These are phyloP conservation scores for Ectropis crepuscularia DNA, from an alignment of 2,888 invertebrate genomes.

Conservation along the genomic window DNA sequence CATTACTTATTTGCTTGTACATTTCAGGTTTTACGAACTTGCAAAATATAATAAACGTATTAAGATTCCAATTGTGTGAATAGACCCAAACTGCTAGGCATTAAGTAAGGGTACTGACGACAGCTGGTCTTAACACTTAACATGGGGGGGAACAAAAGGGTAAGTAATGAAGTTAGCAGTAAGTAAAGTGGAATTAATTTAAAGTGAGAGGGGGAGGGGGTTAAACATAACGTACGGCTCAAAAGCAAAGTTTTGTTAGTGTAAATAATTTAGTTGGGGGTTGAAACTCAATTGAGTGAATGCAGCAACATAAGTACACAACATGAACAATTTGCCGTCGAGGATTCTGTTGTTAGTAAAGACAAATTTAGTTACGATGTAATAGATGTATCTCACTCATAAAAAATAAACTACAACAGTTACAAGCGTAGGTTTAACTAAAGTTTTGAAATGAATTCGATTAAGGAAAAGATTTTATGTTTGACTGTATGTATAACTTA, in stretches of 20 bases:
- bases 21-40: constrained; percentile 13
- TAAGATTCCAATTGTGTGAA: constrained; percentile 17
- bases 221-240: constrained; percentile 13
- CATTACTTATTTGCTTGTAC: neutral
- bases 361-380: no score
- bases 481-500: no score
- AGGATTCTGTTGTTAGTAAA: no score
- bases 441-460: no score
- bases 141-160: constrained; percentile 27
- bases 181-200: constrained; percentile 30
- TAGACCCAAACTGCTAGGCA: constrained; percentile 26
- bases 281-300: constrained; percentile 9
- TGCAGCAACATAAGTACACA: constrained; percentile 1
- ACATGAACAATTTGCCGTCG: neutral
- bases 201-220: constrained; percentile 7
- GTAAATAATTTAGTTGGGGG: constrained; percentile 9
- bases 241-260: constrained; percentile 11
- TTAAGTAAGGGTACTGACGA: constrained; percentile 31
- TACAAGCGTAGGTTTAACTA: no score
- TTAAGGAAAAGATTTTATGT: no score
- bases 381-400: no score
- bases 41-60: constrained; percentile 26
- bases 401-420: no score
- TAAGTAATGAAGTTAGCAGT: constrained; percentile 31
- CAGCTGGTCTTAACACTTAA: constrained; percentile 34